Evolutionary conservation across 2,113 vertebrate species (phyloP).

Genomic region (Pteronura brasiliensis): DNA sequence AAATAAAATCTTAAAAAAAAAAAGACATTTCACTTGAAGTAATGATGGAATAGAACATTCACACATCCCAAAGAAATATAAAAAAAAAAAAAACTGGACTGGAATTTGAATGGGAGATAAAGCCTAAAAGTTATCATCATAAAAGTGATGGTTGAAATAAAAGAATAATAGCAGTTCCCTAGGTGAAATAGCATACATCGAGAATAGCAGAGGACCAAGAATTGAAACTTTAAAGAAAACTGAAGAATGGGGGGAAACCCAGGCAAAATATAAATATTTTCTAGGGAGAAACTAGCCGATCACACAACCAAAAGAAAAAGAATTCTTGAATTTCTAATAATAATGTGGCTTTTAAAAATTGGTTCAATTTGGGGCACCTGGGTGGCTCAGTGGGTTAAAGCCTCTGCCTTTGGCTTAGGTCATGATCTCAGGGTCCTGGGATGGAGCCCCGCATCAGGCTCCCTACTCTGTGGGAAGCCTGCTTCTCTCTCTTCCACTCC

Average conservation of each 20-base stretch:
- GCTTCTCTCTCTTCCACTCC: too few relatives aligned
- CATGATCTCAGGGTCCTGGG: too few relatives aligned
- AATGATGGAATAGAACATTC: not conserved
- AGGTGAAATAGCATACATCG: not conserved
- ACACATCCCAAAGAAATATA: not conserved
- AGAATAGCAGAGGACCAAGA: not conserved
- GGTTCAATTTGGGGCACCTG: not conserved
- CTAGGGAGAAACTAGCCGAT: not conserved
- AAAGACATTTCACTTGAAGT: not conserved
- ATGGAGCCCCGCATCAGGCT: too few relatives aligned
- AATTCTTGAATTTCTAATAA: not conserved
- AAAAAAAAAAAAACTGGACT: not conserved
- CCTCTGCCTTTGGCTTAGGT: too few relatives aligned
- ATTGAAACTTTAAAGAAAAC: conserved; percentile 1
- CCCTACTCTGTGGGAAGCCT: too few relatives aligned
- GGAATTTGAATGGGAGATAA: not conserved
- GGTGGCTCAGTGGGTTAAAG: too few relatives aligned
- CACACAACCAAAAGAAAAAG: not conserved
- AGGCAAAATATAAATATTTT: conserved; percentile 7
- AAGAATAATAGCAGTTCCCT: not conserved
- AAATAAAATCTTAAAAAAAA: not conserved
- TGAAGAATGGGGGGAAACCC: not conserved
- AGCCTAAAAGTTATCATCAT: not conserved
- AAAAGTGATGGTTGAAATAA: not conserved
- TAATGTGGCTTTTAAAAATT: not conserved